These are phyloP conservation scores for Pitta sordida DNA, from an alignment of 2,113 vertebrate species.

Conservation along the genomic window DNA sequence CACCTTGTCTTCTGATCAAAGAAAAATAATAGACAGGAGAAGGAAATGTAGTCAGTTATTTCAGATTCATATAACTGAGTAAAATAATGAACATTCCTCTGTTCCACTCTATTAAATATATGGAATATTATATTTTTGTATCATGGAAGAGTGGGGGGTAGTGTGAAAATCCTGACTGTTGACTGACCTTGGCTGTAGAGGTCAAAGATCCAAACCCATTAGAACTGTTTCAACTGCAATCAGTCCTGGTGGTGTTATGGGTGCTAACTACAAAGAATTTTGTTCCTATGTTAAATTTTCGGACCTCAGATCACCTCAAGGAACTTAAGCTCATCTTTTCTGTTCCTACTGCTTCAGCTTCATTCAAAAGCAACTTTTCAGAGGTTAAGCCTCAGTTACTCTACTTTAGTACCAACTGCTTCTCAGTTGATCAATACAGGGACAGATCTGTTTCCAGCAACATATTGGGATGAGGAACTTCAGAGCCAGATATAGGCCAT, in stretches of 20 bases:
- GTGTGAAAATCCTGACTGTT: not conserved
- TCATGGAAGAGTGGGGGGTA: not conserved
- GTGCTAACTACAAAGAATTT: not conserved
- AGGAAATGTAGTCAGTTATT: not conserved
- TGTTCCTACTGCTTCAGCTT: constrained; percentile 40
- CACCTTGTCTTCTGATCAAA: not conserved
- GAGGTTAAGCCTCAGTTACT: constrained; percentile 46
- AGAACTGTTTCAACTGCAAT: not conserved
- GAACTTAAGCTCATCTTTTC: constrained; percentile 20
- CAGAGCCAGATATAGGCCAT: constrained; percentile 28
- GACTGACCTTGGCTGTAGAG: not conserved
- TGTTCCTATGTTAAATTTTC: constrained; percentile 3
- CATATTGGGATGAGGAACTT: constrained; percentile 36
- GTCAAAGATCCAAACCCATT: not conserved
- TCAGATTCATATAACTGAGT: not conserved
- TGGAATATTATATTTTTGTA: not conserved
- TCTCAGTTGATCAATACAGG: constrained; percentile 35
- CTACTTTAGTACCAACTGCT: constrained; percentile 33
- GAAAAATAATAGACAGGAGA: not conserved
- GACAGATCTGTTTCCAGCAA: constrained; percentile 45
- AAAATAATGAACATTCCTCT: not conserved
- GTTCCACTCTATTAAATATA: not conserved
- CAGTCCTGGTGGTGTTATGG: not conserved
- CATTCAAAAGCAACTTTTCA: constrained; percentile 28
- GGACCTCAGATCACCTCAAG: constrained; percentile 21